Conservation (phyloP, 2,113 vertebrate species). For the Empidonax traillii region DNA sequence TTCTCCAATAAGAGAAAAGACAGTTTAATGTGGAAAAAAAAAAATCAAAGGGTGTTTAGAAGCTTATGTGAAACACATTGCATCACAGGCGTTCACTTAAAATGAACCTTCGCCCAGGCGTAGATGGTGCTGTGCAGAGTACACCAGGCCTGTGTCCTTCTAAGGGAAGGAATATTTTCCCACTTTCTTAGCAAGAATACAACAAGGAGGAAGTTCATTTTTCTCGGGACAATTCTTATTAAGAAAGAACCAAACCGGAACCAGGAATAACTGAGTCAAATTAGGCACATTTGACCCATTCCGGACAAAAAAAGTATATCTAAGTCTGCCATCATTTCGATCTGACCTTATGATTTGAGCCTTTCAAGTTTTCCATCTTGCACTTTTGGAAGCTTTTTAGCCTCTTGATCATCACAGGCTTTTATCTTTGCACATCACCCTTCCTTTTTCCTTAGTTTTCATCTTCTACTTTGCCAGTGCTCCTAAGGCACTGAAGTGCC, state of each 20-base stretch:
- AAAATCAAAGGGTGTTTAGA: constrained; percentile 5
- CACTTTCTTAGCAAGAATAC: neutral
- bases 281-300: neutral
- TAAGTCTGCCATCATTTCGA: neutral
- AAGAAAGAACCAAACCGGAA: neutral
- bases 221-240: neutral
- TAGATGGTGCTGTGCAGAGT: neutral
- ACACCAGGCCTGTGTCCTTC: fast-evolving
- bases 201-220: neutral
- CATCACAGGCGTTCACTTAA: neutral
- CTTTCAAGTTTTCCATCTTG: neutral
- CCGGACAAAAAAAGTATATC: neutral
- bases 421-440: neutral
- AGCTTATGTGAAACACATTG: constrained; percentile 6
- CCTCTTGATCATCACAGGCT: neutral
- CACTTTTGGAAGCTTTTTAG: neutral
- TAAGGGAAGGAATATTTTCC: neutral
- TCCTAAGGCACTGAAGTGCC: neutral
- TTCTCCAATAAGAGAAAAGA: constrained; percentile 18
- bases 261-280: neutral
- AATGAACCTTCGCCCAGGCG: neutral
- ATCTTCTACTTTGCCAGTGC: neutral
- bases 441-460: neutral
- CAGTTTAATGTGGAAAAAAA: constrained; percentile 43
- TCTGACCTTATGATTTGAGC: neutral